Base-by-base conservation (phyloP, 2,888 invertebrate species). In the Ariolimax columbianus region DNA sequence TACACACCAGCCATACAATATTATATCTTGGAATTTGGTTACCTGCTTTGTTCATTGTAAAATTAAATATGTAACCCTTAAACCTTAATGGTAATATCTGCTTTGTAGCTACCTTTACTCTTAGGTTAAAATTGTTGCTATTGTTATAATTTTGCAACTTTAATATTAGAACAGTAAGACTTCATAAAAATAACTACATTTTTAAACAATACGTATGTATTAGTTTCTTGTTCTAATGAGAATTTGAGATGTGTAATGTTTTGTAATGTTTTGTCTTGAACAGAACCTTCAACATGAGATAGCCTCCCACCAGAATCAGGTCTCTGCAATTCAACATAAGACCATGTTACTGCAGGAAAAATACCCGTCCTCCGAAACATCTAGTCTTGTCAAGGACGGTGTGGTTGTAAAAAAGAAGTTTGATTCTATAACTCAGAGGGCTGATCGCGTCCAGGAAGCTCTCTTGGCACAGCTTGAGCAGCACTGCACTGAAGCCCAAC, bases 401-500 rank as follows among this genome's bases (percentile, higher is more conserved):
- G 87, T 89, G 9, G 92, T 91, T 9, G 88, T 93, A 11, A 89
- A 86, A 47, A 92, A 92, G 89, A 94, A 93, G 86, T 97, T 96
- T 91, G 97, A 97, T 91, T 96, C 96, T 81, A 96, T 98, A 0
- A 94, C 96, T 30, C 95, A 95, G 19, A 97, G 98, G 92, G 96
- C 96, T 0, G 96, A 96, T 89, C 97, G 98, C 95, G 90, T 91
- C 33, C 91, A 90, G 79, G 91, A 91, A 81, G 87, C 89, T 72
- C 93, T 98, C 47, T 94, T 97, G 9, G 96, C 96, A 63, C 97
- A 97, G 94, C 95, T 98, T 82, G 97, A 97, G 92, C 98, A 98
- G 94, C 96, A 97, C 89, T 97, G 97, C 91, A 96, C 96, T 77
- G 98, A 98, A 89, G 97, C 97, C 92, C 96, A 97, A 84, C 96